Evolutionary conservation across 2,113 vertebrate species (phyloP), one percentile per base, ranked within the genome.

Genomic region (Scartelaos histophorus): DNA sequence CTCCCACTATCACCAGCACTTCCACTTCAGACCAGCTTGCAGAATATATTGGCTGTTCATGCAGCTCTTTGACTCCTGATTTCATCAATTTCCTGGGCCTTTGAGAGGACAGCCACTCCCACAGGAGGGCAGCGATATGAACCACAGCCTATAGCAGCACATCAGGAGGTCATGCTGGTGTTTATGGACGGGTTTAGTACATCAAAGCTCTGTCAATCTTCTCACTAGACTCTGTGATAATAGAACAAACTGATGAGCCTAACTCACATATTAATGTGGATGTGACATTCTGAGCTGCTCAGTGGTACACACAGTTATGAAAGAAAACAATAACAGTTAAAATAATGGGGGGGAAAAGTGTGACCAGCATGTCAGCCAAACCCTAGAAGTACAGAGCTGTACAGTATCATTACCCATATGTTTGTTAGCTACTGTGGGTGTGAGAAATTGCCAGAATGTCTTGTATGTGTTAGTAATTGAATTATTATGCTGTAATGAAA

Each of bases 31-130:
- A 76, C 64, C 56, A n/a, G n/a, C 54, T 69, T 47, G 19, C 43
- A 79, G 56, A 64, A 61, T 60, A 70, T 47, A 69, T 71, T 0
- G 5, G n/a, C 64, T 53, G 51, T 12, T 79, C 72, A 66, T 79
- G 46, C 38, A 62, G 70, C 71, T 67, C 67, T 80, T 80, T 74
- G 66, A 79, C 67, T 70, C 24, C 16, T 57, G 60, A 77, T 82
- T 74, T 69, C 69, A 82, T 79, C 68, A 70, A 70, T 83, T 79
- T 73, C 3, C 9, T 13, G n/a, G 29, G 70, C 12, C 72, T 65
- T 73, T 78, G 56, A 64, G 60, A 67, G 45, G 71, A 80, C 79
- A 75, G 69, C 54, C 13, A 13, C 21, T 80, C 77, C 43, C 22
- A 0, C 0, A 34, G 65, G 75, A 82, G 56, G 3, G 0, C 25